A percentile compares a stretch with the other conserved stretches of the same genome.
Evolutionary conservation across 30 jellyfish, hydroid and myxozoan genomes (phyloP).

Genomic region (Hydractinia symbiolongicarpus): DNA sequence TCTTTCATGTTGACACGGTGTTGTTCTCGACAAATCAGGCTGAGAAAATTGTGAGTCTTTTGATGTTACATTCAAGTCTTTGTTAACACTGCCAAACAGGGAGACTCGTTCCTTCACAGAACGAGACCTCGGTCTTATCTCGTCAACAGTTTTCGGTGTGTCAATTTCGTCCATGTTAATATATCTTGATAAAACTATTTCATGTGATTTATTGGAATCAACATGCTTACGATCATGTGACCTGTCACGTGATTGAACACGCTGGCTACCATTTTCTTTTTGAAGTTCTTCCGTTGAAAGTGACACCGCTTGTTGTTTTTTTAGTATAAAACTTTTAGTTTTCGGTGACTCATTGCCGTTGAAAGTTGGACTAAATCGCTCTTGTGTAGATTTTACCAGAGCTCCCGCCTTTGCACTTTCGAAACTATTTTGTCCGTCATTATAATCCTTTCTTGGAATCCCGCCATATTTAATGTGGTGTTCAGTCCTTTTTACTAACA

Average conservation of each 20-base stretch:
- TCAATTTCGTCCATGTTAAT: not conserved
- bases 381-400: constrained; percentile 5
- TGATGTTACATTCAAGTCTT: not conserved
- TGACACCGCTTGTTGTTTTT: not conserved
- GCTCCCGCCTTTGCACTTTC: not conserved
- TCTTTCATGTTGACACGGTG: not conserved
- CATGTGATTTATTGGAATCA: not conserved
- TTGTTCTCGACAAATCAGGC: not conserved
- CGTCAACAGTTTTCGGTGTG: not conserved
- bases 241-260: not conserved
- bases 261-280: not conserved
- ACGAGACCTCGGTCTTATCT: constrained; percentile 4
- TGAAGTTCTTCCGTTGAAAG: not conserved
- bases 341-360: not conserved
- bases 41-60: not conserved
- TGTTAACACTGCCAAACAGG: not conserved
- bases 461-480: not conserved
- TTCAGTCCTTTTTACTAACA: not conserved
- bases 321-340: not conserved
- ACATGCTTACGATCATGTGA: not conserved
- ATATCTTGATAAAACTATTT: not conserved
- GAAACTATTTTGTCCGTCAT: not conserved
- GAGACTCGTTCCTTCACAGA: not conserved
- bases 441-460: not conserved
- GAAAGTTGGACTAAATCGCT: not conserved